Conservation (phyloP, 2,888 invertebrate genomes). For the Sarcophaga caerulescens region DNA sequence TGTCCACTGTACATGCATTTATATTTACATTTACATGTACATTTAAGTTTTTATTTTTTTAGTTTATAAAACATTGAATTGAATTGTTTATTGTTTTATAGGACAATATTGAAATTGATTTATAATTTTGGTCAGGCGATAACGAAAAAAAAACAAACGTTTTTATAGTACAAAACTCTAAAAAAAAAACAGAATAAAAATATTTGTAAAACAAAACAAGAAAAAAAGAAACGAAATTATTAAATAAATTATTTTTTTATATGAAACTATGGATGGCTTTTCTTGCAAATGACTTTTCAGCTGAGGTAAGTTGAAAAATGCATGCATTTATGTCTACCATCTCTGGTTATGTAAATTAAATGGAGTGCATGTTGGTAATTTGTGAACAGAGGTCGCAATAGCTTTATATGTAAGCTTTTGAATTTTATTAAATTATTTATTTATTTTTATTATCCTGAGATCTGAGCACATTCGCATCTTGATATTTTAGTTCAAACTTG, state of each 20-base stretch:
- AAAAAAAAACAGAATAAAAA: slow-evolving; percentile 1
- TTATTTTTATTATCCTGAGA: no score
- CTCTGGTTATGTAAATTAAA: no score
- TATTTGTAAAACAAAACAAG: not conserved
- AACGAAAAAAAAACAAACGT: slow-evolving; percentile 36
- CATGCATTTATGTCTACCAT: no score
- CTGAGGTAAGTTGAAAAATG: slow-evolving; percentile 7
- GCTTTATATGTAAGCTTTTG: no score
- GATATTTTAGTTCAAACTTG: no score
- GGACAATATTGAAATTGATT: slow-evolving; percentile 57
- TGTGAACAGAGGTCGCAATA: no score
- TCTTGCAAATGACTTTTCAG: slow-evolving; percentile 8
- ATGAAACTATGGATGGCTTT: slow-evolving; percentile 13
- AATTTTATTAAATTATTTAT: no score
- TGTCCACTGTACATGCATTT: not conserved
- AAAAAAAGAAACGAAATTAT: slow-evolving; percentile 2
- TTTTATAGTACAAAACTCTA: slow-evolving; percentile 56
- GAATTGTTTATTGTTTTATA: slow-evolving; percentile 48
- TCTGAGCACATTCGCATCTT: no score
- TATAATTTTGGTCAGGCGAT: slow-evolving; percentile 46
- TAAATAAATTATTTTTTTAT: slow-evolving; percentile 52
- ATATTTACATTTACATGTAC: not conserved
- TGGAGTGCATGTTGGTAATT: no score
- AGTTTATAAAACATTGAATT: not conserved
- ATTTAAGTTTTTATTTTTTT: no score